These are phyloP conservation scores for Pantala flavescens DNA, from an alignment of 1,140 invertebrate genomes.

Conservation along the genomic window DNA sequence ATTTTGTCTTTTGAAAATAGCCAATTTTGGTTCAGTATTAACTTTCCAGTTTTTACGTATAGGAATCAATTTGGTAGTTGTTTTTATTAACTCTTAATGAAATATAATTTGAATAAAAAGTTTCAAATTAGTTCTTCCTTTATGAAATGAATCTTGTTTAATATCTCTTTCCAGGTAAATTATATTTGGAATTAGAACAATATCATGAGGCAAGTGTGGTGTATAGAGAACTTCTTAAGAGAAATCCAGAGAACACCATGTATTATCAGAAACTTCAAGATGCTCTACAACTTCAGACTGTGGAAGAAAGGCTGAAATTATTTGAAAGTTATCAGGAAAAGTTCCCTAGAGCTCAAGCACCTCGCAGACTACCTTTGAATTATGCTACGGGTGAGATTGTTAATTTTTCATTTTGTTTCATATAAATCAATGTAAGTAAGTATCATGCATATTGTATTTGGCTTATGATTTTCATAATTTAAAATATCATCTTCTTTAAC, in stretches of 20 bases:
- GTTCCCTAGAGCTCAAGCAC: slow-evolving; percentile 77
- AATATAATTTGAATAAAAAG: too few species aligned
- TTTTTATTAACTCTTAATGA: too few species aligned
- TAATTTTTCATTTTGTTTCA: slow-evolving; percentile 16
- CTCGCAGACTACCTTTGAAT: slow-evolving; percentile 74
- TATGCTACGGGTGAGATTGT: slow-evolving; percentile 53
- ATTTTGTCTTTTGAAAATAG: too few species aligned
- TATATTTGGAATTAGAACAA: slow-evolving; percentile 56
- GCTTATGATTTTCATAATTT: slow-evolving; percentile 15
- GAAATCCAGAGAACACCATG: slow-evolving; percentile 91
- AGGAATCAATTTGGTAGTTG: too few species aligned
- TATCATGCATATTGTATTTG: background rate
- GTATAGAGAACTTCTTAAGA: slow-evolving; percentile 72
- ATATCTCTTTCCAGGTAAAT: slow-evolving; percentile 34
- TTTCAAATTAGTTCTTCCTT: too few species aligned
- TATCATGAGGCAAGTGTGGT: slow-evolving; percentile 66
- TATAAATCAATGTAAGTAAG: background rate
- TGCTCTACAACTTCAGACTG: slow-evolving; percentile 56
- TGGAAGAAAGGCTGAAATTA: slow-evolving; percentile 67
- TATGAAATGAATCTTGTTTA: too few species aligned
- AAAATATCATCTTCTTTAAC: slow-evolving; percentile 7
- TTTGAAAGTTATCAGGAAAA: slow-evolving; percentile 65
- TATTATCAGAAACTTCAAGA: slow-evolving; percentile 87
- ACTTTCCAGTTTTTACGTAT: too few species aligned
- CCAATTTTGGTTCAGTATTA: too few species aligned